phyloP scores from a whole-genome alignment of 2,113 vertebrate genomes.

The Platanista minor region DNA sequence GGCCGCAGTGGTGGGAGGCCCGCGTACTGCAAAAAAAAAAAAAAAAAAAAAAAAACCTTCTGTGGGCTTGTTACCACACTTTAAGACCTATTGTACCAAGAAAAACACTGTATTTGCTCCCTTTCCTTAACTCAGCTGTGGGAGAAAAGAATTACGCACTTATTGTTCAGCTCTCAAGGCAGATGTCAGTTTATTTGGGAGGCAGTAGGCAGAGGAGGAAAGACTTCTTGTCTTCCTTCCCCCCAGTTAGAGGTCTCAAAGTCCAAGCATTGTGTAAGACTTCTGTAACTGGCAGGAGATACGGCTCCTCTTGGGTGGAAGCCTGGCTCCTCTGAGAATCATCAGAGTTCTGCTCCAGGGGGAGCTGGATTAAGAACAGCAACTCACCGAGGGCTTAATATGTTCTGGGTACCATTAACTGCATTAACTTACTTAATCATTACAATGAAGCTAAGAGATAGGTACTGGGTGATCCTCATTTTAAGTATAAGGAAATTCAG shows the following conservation, averaged over 20 bases:
- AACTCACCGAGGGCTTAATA: not conserved
- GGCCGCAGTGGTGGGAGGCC: too few species aligned
- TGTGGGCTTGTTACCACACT: not conserved
- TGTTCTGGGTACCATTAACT: not conserved
- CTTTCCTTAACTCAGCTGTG: not conserved
- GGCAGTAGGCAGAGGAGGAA: not conserved
- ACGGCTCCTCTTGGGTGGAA: not conserved
- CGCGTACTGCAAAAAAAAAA: too few species aligned
- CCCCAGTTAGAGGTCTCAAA: not conserved
- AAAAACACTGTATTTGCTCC: not conserved
- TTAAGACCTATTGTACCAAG: not conserved
- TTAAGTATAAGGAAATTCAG: not conserved
- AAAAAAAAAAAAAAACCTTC: not conserved
- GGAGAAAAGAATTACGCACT: not conserved
- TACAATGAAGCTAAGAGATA: not conserved
- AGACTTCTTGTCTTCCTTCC: not conserved
- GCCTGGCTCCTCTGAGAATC: not conserved
- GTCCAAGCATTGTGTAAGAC: not conserved
- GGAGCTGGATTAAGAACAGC: not conserved
- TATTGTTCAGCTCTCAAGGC: not conserved
- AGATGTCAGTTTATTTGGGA: not conserved
- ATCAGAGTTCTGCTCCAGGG: not conserved
- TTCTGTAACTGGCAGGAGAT: not conserved
- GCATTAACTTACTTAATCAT: not conserved
- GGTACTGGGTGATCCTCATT: not conserved